Percentiles rank a stretch among this genome's conserved stretches.
Evolutionary conservation across 2,888 invertebrate genomes (phyloP).

Genomic region (Pristionchus exspectatus): DNA sequence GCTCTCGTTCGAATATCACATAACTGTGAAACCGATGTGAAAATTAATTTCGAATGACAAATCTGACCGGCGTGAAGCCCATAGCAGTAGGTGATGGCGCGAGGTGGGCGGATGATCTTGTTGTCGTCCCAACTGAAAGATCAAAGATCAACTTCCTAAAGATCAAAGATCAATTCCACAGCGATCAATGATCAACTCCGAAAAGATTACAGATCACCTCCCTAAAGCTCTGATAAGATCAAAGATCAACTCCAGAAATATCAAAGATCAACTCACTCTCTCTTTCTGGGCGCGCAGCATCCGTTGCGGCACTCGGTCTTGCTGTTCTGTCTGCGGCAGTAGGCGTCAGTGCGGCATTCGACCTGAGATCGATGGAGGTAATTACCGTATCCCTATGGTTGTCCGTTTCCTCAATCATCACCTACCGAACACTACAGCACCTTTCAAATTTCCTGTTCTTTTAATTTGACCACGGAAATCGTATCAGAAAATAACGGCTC

Average conservation of each 20-base stretch:
- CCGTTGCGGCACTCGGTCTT: slow-evolving; percentile 33
- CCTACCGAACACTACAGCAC: no score
- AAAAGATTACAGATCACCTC: not conserved
- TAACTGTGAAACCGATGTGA: not conserved
- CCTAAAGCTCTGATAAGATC: no score
- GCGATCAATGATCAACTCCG: not conserved
- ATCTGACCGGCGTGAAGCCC: slow-evolving; percentile 19
- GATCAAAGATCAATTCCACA: not conserved
- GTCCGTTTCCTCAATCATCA: no score
- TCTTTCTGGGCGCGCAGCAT: not conserved
- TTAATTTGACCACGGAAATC: no score
- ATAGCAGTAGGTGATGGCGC: slow-evolving; percentile 39
- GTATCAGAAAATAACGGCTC: no score
- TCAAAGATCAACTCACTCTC: not conserved
- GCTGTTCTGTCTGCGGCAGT: not conserved
- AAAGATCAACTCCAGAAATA: not conserved
- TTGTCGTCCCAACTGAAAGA: slow-evolving; percentile 11
- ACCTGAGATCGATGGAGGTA: no score
- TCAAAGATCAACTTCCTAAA: not conserved
- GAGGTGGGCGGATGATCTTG: slow-evolving; percentile 29
- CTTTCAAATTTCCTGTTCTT: no score
- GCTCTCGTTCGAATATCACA: not conserved
- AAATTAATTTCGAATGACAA: no score
- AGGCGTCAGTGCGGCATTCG: slow-evolving; percentile 19
- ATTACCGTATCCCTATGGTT: no score